A percentile compares a stretch with the other conserved stretches of the same genome.
Evolutionary conservation across 1,140 invertebrate genomes (phyloP).

Genomic region (Copidosoma floridanum): DNA sequence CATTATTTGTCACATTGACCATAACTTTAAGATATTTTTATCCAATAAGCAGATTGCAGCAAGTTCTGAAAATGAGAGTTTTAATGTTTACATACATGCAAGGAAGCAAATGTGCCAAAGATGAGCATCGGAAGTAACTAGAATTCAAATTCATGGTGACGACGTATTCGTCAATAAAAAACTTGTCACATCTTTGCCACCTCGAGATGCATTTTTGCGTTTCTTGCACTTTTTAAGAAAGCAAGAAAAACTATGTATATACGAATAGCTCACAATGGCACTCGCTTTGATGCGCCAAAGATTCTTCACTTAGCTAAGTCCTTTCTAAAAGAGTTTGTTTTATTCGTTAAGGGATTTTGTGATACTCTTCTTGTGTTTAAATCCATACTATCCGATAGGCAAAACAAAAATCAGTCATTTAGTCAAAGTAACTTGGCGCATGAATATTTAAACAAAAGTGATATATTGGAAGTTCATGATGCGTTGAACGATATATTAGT

Average conservation of each 20-base stretch:
- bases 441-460: too few species aligned
- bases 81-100: constrained; percentile 2
- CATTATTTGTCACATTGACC: background rate
- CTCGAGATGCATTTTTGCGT: background rate
- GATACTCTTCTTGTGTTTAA: background rate
- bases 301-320: background rate
- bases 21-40: background rate
- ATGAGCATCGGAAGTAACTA: constrained; percentile 4
- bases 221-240: constrained; percentile 1
- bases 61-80: background rate
- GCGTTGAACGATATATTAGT: too few species aligned
- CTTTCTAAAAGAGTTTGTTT: background rate
- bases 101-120: constrained; percentile 5
- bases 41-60: constrained; percentile 4
- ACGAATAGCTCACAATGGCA: constrained; percentile 1
- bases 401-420: background rate
- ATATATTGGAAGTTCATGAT: too few species aligned
- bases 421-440: background rate
- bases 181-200: background rate
- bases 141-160: background rate
- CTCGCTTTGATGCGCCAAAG: background rate
- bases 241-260: background rate
- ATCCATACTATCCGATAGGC: background rate
- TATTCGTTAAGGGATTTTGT: background rate
- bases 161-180: background rate